Conservation (phyloP, 1,140 invertebrate genomes). For the Zaprionus kolodkinae region DNA sequence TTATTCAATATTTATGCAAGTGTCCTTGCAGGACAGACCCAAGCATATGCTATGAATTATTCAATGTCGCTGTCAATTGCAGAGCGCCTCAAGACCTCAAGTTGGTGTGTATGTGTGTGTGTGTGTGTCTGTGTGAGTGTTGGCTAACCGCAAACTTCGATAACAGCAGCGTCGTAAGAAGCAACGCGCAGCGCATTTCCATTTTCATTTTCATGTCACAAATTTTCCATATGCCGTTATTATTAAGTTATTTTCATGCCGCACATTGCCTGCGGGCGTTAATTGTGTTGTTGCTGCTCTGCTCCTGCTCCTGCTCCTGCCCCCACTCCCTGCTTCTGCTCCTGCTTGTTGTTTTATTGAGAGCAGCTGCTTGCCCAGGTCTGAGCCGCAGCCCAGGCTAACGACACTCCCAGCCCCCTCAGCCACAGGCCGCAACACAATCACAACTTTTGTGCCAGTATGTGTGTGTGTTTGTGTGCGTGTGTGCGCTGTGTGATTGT, state of each 20-base stretch:
- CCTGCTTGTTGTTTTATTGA: constrained; percentile 50
- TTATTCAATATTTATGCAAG: constrained; percentile 68
- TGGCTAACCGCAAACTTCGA: constrained; percentile 61
- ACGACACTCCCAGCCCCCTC: constrained; percentile 24
- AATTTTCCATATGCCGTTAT: constrained; percentile 76
- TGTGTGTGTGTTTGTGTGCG: constrained; percentile 28
- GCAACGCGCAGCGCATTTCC: constrained; percentile 2
- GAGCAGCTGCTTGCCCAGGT: constrained; percentile 64
- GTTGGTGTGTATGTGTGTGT: too few relatives aligned
- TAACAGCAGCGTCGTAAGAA: constrained; percentile 23
- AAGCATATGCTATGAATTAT: constrained; percentile 59
- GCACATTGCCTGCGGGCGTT: constrained; percentile 54
- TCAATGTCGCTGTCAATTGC: constrained; percentile 45
- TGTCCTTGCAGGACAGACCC: constrained; percentile 13
- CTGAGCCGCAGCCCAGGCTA: constrained; percentile 23
- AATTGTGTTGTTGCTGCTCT: constrained; percentile 63
- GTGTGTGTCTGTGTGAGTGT: not conserved
- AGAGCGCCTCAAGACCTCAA: constrained; percentile 13
- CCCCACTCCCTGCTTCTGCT: not conserved
- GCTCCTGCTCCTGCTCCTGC: constrained; percentile 16
- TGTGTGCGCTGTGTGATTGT: constrained; percentile 36
- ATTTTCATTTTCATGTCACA: constrained; percentile 57
- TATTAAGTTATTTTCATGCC: constrained; percentile 76
- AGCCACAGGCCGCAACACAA: constrained; percentile 38
- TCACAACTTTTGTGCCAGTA: constrained; percentile 27